Conservation (phyloP, 2,113 vertebrate genomes). For the Empidonax traillii region DNA sequence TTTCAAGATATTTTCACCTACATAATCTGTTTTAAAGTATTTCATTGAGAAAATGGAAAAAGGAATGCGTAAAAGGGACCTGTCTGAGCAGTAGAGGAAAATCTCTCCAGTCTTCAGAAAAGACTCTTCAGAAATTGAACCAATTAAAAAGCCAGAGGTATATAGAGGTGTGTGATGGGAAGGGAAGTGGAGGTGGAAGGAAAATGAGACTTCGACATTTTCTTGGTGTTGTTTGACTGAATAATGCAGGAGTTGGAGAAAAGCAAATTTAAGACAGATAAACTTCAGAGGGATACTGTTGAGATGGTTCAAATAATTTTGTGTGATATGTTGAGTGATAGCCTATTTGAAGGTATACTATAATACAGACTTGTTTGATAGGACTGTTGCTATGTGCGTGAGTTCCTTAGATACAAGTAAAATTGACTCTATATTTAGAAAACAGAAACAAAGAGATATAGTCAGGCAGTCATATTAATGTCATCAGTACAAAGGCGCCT, state of each 20-base stretch:
- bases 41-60: neutral
- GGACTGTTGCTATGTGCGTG: neutral
- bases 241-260: neutral
- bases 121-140: neutral
- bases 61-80: neutral
- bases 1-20: neutral
- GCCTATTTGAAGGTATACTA: neutral
- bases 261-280: neutral
- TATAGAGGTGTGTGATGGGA: fast-evolving
- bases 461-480: neutral
- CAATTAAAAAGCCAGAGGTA: neutral
- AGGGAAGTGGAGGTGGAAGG: fast-evolving
- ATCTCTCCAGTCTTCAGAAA: neutral
- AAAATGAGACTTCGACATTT: neutral
- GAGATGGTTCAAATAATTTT: neutral
- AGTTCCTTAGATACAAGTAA: neutral
- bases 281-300: neutral
- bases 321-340: neutral
- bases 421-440: constrained; percentile 9
- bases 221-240: neutral
- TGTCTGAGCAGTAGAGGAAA: neutral
- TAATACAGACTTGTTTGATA: neutral
- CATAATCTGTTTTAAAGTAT: neutral
- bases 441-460: neutral
- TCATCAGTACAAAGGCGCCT: neutral